These are phyloP conservation scores for Thereva nobilitata DNA, from an alignment of 2,888 invertebrate species.

Conservation along the genomic window DNA sequence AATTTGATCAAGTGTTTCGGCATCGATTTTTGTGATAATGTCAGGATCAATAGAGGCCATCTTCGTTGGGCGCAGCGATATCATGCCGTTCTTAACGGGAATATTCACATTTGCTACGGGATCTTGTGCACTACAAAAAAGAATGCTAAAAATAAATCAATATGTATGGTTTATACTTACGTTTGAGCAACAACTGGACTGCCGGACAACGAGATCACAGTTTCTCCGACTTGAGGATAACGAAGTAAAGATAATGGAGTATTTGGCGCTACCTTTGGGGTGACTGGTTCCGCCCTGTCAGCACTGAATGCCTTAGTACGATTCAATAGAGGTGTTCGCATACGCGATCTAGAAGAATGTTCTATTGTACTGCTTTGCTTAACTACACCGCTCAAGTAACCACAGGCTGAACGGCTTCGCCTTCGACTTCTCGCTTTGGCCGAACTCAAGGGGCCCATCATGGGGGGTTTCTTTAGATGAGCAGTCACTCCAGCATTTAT, in stretches of 20 bases:
- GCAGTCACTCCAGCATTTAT: slow-evolving; percentile 35
- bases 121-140: slow-evolving; percentile 50
- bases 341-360: slow-evolving; percentile 50
- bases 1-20: slow-evolving; percentile 53
- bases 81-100: slow-evolving; percentile 54
- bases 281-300: slow-evolving; percentile 48
- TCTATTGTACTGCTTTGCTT: slow-evolving; percentile 40
- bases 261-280: slow-evolving; percentile 45
- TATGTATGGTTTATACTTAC: slow-evolving; percentile 47
- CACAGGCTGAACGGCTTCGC: slow-evolving; percentile 52
- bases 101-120: slow-evolving; percentile 57
- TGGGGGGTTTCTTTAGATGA: slow-evolving; percentile 47
- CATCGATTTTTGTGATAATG: slow-evolving; percentile 51
- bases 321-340: slow-evolving; percentile 51
- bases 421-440: slow-evolving; percentile 52
- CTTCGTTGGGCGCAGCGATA: slow-evolving; percentile 55
- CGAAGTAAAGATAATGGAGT: slow-evolving; percentile 53
- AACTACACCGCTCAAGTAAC: slow-evolving; percentile 29
- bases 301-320: slow-evolving; percentile 54
- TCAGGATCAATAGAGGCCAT: slow-evolving; percentile 50
- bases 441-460: slow-evolving; percentile 52
- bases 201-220: slow-evolving; percentile 54
- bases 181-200: slow-evolving; percentile 55
- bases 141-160: not conserved
- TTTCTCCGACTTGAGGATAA: slow-evolving; percentile 57